Percentiles rank a stretch among this genome's conserved stretches.
Conservation (phyloP, 2,113 vertebrate species). For the Leucoraja erinaceus region DNA sequence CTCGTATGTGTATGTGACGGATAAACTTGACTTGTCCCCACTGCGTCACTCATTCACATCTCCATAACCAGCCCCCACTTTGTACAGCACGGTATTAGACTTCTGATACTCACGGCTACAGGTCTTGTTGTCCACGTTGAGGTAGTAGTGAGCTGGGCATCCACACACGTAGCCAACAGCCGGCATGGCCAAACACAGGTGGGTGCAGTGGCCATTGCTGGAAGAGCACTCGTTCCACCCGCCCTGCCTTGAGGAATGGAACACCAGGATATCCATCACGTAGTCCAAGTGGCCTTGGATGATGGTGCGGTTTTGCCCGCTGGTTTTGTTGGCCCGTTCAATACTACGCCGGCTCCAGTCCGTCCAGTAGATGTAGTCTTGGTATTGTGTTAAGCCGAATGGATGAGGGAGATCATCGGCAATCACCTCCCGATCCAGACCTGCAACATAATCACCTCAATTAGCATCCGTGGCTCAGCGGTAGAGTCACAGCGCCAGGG, state of each 20-base stretch:
- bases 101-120: conserved; percentile 75
- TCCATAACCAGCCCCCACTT: background rate
- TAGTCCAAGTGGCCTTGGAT: conserved; percentile 95
- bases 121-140: conserved; percentile 91
- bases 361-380: conserved; percentile 98
- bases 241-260: conserved; percentile 87
- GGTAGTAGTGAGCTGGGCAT: conserved; percentile 89
- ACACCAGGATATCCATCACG: conserved; percentile 96
- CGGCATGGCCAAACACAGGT: conserved; percentile 86
- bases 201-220: conserved; percentile 90
- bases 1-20: no score
- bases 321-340: conserved; percentile 91
- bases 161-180: conserved; percentile 80
- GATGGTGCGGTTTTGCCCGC: conserved; percentile 87
- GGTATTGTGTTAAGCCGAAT: conserved; percentile 91
- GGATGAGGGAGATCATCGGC: conserved; percentile 92
- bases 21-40: no score
- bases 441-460: conserved; percentile 47
- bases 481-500: no score
- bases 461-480: background rate
- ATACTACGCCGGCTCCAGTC: conserved; percentile 98
- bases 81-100: background rate
- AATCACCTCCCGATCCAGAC: conserved; percentile 85
- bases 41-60: no score
- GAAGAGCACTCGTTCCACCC: conserved; percentile 93